Evolutionary conservation across 92 coral and sea anemone species (phyloP).

Genomic region (Actinostola sp.): DNA sequence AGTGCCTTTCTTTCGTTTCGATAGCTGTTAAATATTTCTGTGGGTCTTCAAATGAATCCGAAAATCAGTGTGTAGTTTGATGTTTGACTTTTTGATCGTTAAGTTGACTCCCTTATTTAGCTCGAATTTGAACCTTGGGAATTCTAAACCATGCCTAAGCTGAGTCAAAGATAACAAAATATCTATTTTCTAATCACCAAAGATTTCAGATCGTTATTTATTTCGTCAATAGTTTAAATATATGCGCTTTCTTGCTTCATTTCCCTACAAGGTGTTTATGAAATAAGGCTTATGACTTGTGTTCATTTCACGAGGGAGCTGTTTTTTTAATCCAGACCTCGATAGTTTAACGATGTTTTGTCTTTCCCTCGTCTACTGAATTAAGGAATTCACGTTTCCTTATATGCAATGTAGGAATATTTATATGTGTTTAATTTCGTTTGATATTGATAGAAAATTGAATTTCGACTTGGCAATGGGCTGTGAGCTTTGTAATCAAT

Average conservation of each 20-base stretch:
- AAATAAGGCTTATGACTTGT: too few relatives aligned
- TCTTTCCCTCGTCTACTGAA: too few relatives aligned
- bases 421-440: too few relatives aligned
- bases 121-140: not conserved
- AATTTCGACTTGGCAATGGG: not conserved
- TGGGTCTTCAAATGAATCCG: not conserved
- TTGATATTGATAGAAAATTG: not conserved
- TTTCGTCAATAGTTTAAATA: too few relatives aligned
- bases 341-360: too few relatives aligned
- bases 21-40: not conserved
- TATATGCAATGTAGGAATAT: too few relatives aligned
- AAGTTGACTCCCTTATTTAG: not conserved
- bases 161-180: not conserved
- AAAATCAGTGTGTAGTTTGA: not conserved
- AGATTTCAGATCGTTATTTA: too few relatives aligned
- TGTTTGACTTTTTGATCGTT: not conserved
- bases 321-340: too few relatives aligned
- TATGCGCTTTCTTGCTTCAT: too few relatives aligned
- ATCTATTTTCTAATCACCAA: not conserved
- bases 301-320: too few relatives aligned
- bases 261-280: too few relatives aligned
- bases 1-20: slow-evolving; percentile 39
- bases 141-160: not conserved
- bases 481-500: slow-evolving; percentile 5
- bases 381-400: too few relatives aligned